Percentiles rank a stretch among this genome's conserved stretches.
Conservation (phyloP, 1,140 invertebrate genomes). For the Zaprionus taronus region DNA sequence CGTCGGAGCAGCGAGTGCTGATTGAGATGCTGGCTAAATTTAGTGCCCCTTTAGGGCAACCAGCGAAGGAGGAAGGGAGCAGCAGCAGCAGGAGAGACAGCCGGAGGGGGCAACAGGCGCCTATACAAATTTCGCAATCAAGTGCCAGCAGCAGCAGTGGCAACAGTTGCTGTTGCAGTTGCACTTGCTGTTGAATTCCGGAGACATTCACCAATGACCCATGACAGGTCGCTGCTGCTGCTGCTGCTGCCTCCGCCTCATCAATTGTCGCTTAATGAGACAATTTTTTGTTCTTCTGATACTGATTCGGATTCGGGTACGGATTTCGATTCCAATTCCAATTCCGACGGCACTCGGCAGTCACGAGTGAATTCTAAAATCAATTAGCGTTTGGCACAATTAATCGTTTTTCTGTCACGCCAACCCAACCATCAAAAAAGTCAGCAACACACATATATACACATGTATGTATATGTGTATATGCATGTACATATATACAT, state of each 20-base stretch:
- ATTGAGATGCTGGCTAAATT: slow-evolving; percentile 80
- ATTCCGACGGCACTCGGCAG: slow-evolving; percentile 28
- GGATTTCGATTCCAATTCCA: slow-evolving; percentile 22
- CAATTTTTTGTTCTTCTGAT: slow-evolving; percentile 38
- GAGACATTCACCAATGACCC: slow-evolving; percentile 66
- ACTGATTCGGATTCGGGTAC: slow-evolving; percentile 13
- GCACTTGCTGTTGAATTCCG: slow-evolving; percentile 41
- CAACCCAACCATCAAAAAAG: slow-evolving; percentile 66
- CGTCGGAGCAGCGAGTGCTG: slow-evolving; percentile 65
- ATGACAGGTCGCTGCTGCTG: slow-evolving; percentile 66
- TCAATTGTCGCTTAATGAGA: slow-evolving; percentile 72
- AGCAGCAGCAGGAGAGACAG: neutral
- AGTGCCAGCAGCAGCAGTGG: neutral
- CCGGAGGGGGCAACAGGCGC: slow-evolving; percentile 37
- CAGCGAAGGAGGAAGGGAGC: neutral
- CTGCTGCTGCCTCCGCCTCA: slow-evolving; percentile 26
- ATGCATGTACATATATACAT: neutral
- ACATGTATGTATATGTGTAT: neutral
- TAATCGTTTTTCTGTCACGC: slow-evolving; percentile 81
- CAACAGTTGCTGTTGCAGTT: slow-evolving; percentile 23
- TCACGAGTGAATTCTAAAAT: slow-evolving; percentile 80
- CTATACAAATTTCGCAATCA: slow-evolving; percentile 44
- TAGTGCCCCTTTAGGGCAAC: slow-evolving; percentile 32
- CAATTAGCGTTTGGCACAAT: slow-evolving; percentile 82
- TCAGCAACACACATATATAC: neutral